These are phyloP conservation scores for Druon quercuslanigerum DNA, from an alignment of 1,140 invertebrate genomes.

Conservation along the genomic window DNA sequence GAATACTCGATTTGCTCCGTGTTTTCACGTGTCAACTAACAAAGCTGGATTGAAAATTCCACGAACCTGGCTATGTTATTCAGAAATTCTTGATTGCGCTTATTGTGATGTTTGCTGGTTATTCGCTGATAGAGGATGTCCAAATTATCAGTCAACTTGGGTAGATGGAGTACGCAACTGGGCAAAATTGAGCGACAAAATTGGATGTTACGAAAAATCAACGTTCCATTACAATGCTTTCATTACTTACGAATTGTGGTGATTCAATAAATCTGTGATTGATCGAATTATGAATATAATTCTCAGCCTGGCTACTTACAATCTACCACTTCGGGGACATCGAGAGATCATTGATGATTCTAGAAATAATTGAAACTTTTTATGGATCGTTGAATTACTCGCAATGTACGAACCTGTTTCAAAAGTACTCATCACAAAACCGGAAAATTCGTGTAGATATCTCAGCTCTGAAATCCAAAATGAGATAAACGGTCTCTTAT, in stretches of 20 bases:
- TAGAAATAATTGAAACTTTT: slow-evolving; percentile 45
- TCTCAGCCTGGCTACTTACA: not conserved
- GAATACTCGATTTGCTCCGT: not conserved
- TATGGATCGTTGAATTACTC: slow-evolving; percentile 45
- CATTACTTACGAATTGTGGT: slow-evolving; percentile 50
- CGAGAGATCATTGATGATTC: slow-evolving; percentile 38
- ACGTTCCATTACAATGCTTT: slow-evolving; percentile 51
- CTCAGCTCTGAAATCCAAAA: slow-evolving; percentile 51
- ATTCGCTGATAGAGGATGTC: slow-evolving; percentile 36
- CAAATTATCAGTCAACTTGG: too few species aligned
- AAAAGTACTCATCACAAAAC: slow-evolving; percentile 38
- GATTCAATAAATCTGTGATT: slow-evolving; percentile 47
- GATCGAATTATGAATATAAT: slow-evolving; percentile 36
- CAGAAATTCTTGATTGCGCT: slow-evolving; percentile 34
- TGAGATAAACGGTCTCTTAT: slow-evolving; percentile 56
- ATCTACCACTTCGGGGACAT: slow-evolving; percentile 34
- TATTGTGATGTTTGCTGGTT: slow-evolving; percentile 46
- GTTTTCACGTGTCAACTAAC: not conserved
- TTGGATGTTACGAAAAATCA: too few species aligned
- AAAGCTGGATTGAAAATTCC: slow-evolving; percentile 28
- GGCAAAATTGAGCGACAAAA: slow-evolving; percentile 39
- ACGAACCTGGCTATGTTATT: slow-evolving; percentile 45
- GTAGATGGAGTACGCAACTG: slow-evolving; percentile 40
- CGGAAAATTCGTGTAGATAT: slow-evolving; percentile 41
- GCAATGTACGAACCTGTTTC: slow-evolving; percentile 40